Base-by-base conservation (phyloP, 2,888 invertebrate species). In the Eupithecia centaureata region DNA sequence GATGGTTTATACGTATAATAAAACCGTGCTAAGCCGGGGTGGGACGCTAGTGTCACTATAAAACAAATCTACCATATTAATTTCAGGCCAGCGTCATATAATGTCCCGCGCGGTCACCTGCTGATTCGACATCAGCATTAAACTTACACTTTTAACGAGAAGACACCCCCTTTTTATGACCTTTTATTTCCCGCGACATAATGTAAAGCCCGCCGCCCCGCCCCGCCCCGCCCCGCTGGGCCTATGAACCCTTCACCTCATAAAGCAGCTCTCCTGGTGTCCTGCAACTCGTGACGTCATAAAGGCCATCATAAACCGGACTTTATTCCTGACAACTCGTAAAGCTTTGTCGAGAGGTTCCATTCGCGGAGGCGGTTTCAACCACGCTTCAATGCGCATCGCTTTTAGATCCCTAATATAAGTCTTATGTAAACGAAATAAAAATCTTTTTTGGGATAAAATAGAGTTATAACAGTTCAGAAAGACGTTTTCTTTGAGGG, bases 261-360 rank as follows among this genome's bases (percentile, higher is more conserved):
- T 63, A 56, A 61, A 58, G 27, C 54, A 25, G 25, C 25, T 5
- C 1, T 61, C 32, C 13, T 51, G 60, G 47, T 47, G 61, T 61
- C 47, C 61, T 52, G 61, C 35, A 60, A 35, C 30, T 52, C 61
- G 61, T 62, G 51, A 35, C 52, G 61, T 52, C 61, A 64, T 64
- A 62, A 61, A 65, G 60, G 51, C 52, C 35, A 59, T 52, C 62
- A 62, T 67, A 59, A 67, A 61, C 15, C 59, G 52, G 32, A 59
- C 57, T 61, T 62, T 67, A 62, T 58, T 63, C 52, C 60, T 56
- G 33, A 67, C 67, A 67, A 60, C 63, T 67, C 64, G 38, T 68
- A 64, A 68, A 64, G 54, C 57, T 58, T 64, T 58, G 60, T 38
- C 51, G 57, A 58, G 27, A 25, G 61, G 32, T 25, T 38, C 22